Percentiles rank a stretch among this genome's conserved stretches.
Conservation (phyloP, 1,140 invertebrate species). For the Panulirus ornatus region DNA sequence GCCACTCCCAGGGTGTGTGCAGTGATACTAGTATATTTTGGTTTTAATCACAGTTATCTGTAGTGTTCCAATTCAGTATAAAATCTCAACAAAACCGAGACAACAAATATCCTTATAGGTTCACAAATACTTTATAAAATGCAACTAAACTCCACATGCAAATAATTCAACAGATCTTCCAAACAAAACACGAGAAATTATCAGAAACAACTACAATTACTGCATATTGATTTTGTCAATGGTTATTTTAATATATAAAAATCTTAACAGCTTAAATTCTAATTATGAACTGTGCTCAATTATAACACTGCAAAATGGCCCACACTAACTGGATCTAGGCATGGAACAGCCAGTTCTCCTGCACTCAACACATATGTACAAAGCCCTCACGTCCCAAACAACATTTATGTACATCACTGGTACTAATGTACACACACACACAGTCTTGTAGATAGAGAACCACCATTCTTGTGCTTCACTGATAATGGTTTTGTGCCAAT, state of each 20-base stretch:
- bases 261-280: slow-evolving; percentile 69
- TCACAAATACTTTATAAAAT: slow-evolving; percentile 72
- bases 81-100: slow-evolving; percentile 70
- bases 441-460: slow-evolving; percentile 58
- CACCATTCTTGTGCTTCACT: slow-evolving; percentile 61
- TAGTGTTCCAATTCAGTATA: slow-evolving; percentile 71
- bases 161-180: slow-evolving; percentile 70
- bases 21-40: slow-evolving; percentile 56
- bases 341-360: slow-evolving; percentile 33
- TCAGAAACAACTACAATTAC: slow-evolving; percentile 70
- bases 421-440: slow-evolving; percentile 40
- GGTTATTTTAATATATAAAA: slow-evolving; percentile 63
- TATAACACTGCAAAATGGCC: slow-evolving; percentile 63
- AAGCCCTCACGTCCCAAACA: slow-evolving; percentile 57
- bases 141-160: slow-evolving; percentile 72
- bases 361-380: slow-evolving; percentile 61
- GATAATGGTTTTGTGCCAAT: slow-evolving; percentile 61
- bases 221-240: slow-evolving; percentile 67
- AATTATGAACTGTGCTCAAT: slow-evolving; percentile 66
- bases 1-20: slow-evolving; percentile 36
- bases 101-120: slow-evolving; percentile 66
- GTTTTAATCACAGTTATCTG: slow-evolving; percentile 71
- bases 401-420: slow-evolving; percentile 68
- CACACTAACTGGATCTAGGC: slow-evolving; percentile 17
- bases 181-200: slow-evolving; percentile 70